phyloP scores from a whole-genome alignment of 2,113 vertebrate species.

The Rostratula benghalensis region DNA sequence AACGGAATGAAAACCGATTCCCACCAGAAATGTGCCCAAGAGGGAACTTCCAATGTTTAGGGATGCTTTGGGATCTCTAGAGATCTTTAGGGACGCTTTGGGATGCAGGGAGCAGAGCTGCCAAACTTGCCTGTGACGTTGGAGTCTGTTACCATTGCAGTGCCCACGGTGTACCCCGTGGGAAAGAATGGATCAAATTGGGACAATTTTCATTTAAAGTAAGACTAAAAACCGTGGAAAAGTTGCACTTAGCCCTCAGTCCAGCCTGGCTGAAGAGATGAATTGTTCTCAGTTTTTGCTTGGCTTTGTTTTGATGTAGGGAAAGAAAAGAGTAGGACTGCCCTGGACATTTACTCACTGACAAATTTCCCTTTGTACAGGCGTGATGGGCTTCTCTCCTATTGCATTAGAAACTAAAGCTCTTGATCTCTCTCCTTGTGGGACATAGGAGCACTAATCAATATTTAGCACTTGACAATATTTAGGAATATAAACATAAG shows the following conservation, averaged over 20 bases:
- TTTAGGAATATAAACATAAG: not conserved
- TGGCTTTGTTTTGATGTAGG: not conserved
- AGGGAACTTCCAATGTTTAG: not conserved
- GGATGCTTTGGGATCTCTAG: not conserved
- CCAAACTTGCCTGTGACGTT: not conserved
- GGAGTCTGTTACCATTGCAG: not conserved
- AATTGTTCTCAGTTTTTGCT: not conserved
- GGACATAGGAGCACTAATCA: not conserved
- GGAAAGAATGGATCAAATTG: not conserved
- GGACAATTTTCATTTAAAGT: not conserved
- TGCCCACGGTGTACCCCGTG: not conserved
- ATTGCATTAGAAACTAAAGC: not conserved
- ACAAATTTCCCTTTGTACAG: not conserved
- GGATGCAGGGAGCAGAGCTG: not conserved
- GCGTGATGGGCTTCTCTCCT: not conserved
- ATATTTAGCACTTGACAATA: not conserved
- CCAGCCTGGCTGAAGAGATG: not conserved
- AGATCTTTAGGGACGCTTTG: too few relatives aligned
- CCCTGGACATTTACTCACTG: not conserved
- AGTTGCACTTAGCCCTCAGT: not conserved
- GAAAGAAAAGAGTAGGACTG: not conserved
- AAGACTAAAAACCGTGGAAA: not conserved
- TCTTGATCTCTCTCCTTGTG: not conserved
- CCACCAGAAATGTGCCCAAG: not conserved
- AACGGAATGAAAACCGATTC: not conserved